These are phyloP conservation scores for Stenopsyche tienmushanensis DNA, from an alignment of 1,140 invertebrate genomes.

Conservation along the genomic window DNA sequence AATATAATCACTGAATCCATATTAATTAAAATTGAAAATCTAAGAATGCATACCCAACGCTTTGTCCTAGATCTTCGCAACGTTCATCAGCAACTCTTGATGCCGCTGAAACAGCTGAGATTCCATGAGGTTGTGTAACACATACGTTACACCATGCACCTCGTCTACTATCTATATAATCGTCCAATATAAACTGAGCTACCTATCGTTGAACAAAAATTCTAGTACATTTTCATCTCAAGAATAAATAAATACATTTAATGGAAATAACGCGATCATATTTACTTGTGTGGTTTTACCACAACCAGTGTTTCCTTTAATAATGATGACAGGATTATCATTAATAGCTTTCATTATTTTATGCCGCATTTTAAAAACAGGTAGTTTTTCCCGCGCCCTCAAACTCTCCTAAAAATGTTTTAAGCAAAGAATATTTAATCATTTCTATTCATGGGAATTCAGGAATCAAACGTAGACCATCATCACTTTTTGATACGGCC, in stretches of 20 bases:
- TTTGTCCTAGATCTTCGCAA: slow-evolving; percentile 79
- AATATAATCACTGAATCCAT: too few relatives aligned
- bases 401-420: slow-evolving; percentile 67
- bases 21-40: too few relatives aligned
- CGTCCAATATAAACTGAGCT: slow-evolving; percentile 95
- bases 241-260: not conserved
- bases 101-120: slow-evolving; percentile 92
- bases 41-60: slow-evolving; percentile 71
- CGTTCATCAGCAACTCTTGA: slow-evolving; percentile 88
- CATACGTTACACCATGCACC: slow-evolving; percentile 84
- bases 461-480: too few relatives aligned
- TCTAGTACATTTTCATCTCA: not conserved
- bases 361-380: slow-evolving; percentile 71
- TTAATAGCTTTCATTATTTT: slow-evolving; percentile 83
- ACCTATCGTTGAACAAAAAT: slow-evolving; percentile 53
- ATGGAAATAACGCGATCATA: not conserved
- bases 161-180: slow-evolving; percentile 84
- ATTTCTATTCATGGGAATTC: too few relatives aligned
- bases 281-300: slow-evolving; percentile 75
- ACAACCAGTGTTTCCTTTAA: slow-evolving; percentile 92
- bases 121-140: slow-evolving; percentile 91
- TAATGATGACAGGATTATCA: slow-evolving; percentile 83
- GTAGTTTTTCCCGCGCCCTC: slow-evolving; percentile 69
- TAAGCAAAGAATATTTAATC: too few relatives aligned
- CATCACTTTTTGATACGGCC: too few relatives aligned